These are phyloP conservation scores for Patella vulgata DNA, from an alignment of 1,140 invertebrate species.

Conservation along the genomic window DNA sequence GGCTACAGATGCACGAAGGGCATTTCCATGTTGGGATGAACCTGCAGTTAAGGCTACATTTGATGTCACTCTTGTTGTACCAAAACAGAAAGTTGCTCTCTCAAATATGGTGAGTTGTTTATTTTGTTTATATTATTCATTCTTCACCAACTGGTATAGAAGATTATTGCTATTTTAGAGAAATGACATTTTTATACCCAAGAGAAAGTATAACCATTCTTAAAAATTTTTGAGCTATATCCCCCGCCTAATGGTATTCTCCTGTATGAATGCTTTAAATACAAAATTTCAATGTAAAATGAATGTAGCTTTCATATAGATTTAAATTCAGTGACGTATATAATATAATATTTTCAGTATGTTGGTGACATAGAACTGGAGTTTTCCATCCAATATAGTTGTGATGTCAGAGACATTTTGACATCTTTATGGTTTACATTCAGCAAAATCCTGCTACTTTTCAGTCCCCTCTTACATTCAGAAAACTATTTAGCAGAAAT, in stretches of 20 bases:
- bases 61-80: slow-evolving; percentile 86
- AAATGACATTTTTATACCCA: not conserved
- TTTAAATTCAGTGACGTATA: too few relatives aligned
- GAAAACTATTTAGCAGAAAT: too few relatives aligned
- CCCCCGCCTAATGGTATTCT: not conserved
- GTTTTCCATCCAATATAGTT: too few relatives aligned
- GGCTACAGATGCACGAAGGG: slow-evolving; percentile 89
- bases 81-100: slow-evolving; percentile 77
- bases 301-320: too few relatives aligned
- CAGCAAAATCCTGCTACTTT: too few relatives aligned
- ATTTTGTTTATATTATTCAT: not conserved
- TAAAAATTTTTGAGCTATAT: not conserved
- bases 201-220: not conserved
- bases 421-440: too few relatives aligned
- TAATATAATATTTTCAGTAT: too few relatives aligned
- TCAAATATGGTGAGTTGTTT: slow-evolving; percentile 86
- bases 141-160: not conserved
- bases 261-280: not conserved
- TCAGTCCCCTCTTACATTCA: too few relatives aligned
- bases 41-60: slow-evolving; percentile 95
- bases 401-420: too few relatives aligned
- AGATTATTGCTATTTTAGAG: not conserved
- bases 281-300: not conserved
- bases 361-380: too few relatives aligned
- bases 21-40: slow-evolving; percentile 98